These are phyloP conservation scores for Agriopis marginaria DNA, from an alignment of 2,888 invertebrate species.

Conservation along the genomic window DNA sequence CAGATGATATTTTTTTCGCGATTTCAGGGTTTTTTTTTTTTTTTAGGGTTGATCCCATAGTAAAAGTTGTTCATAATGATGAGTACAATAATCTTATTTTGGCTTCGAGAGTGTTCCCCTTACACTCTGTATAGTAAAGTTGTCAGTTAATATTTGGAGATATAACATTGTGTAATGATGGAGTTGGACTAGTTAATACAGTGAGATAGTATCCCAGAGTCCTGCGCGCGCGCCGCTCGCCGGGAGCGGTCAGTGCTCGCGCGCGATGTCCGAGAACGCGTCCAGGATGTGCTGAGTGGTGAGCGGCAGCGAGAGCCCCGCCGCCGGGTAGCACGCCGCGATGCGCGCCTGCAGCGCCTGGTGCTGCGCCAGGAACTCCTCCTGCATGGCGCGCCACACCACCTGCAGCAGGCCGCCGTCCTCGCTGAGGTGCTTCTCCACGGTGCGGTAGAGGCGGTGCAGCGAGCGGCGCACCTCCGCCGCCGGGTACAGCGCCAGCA, in stretches of 20 bases:
- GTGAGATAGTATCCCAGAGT: no score
- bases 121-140: no score
- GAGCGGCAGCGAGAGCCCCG: conserved; percentile 97
- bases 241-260: conserved; percentile 92
- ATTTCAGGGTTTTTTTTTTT: no score
- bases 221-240: no score
- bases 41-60: no score
- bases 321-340: conserved; percentile 97
- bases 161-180: no score
- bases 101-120: no score
- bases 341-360: conserved; percentile 94
- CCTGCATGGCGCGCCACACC: conserved; percentile 99
- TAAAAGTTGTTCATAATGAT: no score
- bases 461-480: conserved; percentile 91
- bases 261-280: conserved; percentile 99
- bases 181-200: no score
- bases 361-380: conserved; percentile 99
- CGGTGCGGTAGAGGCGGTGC: conserved; percentile 97
- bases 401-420: conserved; percentile 97
- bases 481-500: conserved; percentile 96
- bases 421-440: conserved; percentile 98
- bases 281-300: conserved; percentile 97
- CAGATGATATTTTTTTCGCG: no score
- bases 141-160: no score
- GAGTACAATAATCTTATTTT: no score